Evolutionary conservation across 35 echinoderm and acorn worm species (phyloP).

Genomic region (Apostichopus parvimensis): DNA sequence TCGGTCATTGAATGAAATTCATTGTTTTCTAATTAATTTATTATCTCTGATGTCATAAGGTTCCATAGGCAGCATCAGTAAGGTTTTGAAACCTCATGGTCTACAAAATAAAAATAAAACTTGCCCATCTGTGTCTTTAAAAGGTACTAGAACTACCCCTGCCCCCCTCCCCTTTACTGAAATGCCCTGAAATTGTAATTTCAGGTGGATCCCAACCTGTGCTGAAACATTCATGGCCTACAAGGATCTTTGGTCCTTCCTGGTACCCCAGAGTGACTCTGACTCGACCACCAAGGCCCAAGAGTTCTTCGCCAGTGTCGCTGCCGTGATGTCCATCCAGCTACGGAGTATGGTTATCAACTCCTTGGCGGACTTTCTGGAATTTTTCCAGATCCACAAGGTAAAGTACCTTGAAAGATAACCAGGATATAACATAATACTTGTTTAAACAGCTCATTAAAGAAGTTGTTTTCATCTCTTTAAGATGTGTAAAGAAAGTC

Average conservation of each 20-base stretch:
- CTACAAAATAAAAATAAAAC: too few relatives aligned
- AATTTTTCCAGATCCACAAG: conserved; percentile 92
- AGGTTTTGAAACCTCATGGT: too few relatives aligned
- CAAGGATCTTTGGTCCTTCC: conserved; percentile 82
- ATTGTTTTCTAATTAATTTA: too few relatives aligned
- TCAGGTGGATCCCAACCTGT: conserved; percentile 91
- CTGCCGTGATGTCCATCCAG: conserved; percentile 94
- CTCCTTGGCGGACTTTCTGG: conserved; percentile 82
- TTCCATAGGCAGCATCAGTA: too few relatives aligned
- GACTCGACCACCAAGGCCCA: conserved; percentile 84
- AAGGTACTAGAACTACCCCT: too few relatives aligned
- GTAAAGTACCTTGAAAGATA: conserved; percentile 15
- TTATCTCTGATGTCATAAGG: too few relatives aligned
- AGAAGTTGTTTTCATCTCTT: too few relatives aligned
- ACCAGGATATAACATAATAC: neutral
- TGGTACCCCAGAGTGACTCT: conserved; percentile 74
- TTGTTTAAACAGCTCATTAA: too few relatives aligned
- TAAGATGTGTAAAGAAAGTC: too few relatives aligned
- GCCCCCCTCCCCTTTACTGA: too few relatives aligned
- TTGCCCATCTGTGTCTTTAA: too few relatives aligned
- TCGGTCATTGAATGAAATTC: too few relatives aligned
- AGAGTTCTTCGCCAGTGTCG: conserved; percentile 94
- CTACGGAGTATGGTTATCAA: conserved; percentile 95
- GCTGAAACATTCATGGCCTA: conserved; percentile 83
- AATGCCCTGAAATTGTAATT: neutral